phyloP scores from a whole-genome alignment of 2,113 vertebrate species.

The Columbina picui region DNA sequence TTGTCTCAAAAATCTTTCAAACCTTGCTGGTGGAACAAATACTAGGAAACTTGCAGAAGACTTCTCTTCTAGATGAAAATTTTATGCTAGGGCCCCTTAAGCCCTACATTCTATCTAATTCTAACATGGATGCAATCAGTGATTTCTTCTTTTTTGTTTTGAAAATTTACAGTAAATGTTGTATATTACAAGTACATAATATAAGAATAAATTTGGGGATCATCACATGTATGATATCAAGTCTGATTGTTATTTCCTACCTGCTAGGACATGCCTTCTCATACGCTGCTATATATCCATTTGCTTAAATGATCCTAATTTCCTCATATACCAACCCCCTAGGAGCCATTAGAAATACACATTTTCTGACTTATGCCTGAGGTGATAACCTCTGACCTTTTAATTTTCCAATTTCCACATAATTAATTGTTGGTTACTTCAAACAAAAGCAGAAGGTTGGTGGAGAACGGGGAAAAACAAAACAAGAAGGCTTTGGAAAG shows the following conservation, averaged over 20 bases:
- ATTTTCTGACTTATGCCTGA: neutral
- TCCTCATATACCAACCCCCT: neutral
- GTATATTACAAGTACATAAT: neutral
- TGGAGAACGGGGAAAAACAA: slow-evolving; percentile 7
- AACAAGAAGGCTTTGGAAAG: slow-evolving; percentile 8
- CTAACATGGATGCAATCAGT: neutral
- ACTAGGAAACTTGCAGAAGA: neutral
- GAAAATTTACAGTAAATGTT: neutral
- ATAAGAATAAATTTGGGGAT: neutral
- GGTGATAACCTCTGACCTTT: slow-evolving; percentile 49
- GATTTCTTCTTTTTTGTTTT: neutral
- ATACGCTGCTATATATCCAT: neutral
- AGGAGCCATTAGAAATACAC: slow-evolving; percentile 23
- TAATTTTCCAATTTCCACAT: slow-evolving; percentile 50
- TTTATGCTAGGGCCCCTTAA: neutral
- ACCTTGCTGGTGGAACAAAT: neutral
- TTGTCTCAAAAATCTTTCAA: neutral
- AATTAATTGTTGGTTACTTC: slow-evolving; percentile 51
- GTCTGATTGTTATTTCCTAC: neutral
- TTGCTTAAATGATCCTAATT: neutral
- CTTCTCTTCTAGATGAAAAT: neutral
- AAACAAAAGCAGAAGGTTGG: slow-evolving; percentile 33
- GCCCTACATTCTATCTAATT: neutral
- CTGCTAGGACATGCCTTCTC: neutral
- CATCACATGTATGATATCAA: neutral